Conservation (phyloP, 2,113 vertebrate species). For the Ctenodactylus gundi region DNA sequence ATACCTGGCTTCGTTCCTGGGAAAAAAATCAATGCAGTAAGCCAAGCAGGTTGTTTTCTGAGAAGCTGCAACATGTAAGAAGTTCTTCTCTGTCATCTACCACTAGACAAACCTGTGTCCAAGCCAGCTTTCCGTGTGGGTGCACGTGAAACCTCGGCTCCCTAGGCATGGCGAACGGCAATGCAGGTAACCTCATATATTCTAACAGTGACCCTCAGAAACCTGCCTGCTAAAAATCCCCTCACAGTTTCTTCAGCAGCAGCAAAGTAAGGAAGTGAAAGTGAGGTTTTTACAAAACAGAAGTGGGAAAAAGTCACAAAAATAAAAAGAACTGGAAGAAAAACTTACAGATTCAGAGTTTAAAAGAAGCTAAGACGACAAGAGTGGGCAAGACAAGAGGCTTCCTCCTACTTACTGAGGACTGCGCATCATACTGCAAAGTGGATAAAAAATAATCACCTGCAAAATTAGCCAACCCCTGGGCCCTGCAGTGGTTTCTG, state of each 20-base stretch:
- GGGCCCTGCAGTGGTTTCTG: background rate
- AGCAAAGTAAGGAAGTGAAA: constrained; percentile 14
- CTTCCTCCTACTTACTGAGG: background rate
- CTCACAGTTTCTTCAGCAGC: background rate
- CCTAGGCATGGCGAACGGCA: background rate
- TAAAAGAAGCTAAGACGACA: background rate
- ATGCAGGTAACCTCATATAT: background rate
- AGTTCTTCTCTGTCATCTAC: background rate
- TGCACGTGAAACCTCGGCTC: background rate
- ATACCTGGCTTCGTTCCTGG: constrained; percentile 78
- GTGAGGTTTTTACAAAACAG: background rate
- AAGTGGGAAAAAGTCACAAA: background rate
- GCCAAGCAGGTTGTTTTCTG: background rate
- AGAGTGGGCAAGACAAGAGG: background rate
- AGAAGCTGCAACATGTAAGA: background rate
- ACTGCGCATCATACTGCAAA: background rate
- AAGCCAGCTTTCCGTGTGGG: background rate
- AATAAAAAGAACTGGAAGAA: constrained; percentile 27
- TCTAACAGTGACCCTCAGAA: background rate
- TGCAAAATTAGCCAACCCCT: background rate
- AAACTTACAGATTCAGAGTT: background rate
- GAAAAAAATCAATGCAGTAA: constrained; percentile 42
- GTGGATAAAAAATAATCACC: background rate
- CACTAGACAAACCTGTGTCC: background rate
- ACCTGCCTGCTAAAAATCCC: background rate